Evolutionary conservation across 2,888 invertebrate species (phyloP), one percentile per base, ranked within the genome.

Genomic region (Phaedon cochleariae): DNA sequence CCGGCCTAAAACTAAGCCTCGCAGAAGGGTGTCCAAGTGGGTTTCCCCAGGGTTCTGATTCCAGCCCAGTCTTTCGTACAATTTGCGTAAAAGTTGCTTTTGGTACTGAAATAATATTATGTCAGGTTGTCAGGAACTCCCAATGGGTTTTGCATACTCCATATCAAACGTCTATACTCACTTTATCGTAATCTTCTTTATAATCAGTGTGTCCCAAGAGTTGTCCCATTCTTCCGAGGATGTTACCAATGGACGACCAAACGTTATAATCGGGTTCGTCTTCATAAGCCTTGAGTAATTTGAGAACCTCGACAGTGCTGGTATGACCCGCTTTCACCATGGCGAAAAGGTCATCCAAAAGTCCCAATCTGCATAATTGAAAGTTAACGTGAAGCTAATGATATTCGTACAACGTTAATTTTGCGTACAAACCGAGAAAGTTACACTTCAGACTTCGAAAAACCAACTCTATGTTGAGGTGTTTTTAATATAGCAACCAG

Each of bases 251-350:
- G 0, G 92, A 91, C 6, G 90, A 92, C 97, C 97, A 98, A 0
- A 97, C 97, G 0, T 96, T 96, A 85, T 92, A 98, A 83, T 97
- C 94, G 37, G 90, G 90, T 82, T 98, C 97, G 73, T 92, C 90
- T 69, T 89, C 87, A 81, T 92, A 96, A 0, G 96, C 94, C 75
- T 91, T 89, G 79, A 96, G 90, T n/a, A 97, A 86, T 78, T 92
- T 90, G 59, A 98, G 85, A 0, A 93, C 91, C 80, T 94, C 92
- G 0, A 91, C 91, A 10, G 96, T 94, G 64, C 91, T 89, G 2
- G 91, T 89, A 71, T 91, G 89, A 0, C 97, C 97, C 2, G 96
- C 93, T 85, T 93, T 92, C 17, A 94, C 96, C 85, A 97, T 87
- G 34, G 97, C 96, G 82, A 96, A 97, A 75, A 97, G 88, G 84